Base-by-base conservation (phyloP, 1,140 invertebrate species). In the Drosophila saltans region DNA sequence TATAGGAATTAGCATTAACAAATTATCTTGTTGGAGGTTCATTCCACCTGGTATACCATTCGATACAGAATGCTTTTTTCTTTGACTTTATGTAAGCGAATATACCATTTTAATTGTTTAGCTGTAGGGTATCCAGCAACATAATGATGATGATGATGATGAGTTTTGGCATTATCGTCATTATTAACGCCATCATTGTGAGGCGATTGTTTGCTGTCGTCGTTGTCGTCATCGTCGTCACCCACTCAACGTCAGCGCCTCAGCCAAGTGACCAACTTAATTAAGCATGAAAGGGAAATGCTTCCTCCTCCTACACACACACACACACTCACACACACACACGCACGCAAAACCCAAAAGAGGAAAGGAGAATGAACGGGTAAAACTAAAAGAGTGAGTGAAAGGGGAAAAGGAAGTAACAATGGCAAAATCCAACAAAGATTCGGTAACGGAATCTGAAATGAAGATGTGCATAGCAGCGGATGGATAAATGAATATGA, bases 201-300 rank as follows among this genome's bases (percentile, higher is more conserved):
- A 45, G 60, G 33, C 68, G 61, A 70, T 55, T 70, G 43, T 36
- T 61, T 48, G 26, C 28, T 58, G 36, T 55, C 56, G 55, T 33
- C 62, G 61, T 52, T 58, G 24, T 6, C 72, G 56, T 78, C 63
- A 61, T 76, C 62, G 65, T 70, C 81, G 66, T 80, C 81, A 85
- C 81, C 81, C 81, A 85, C 81, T 85, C 81, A 72, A 81, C 72
- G 71, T 81, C 81, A 85, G 74, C 78, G 81, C 81, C 81, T 72
- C 68, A 75, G 81, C 74, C 74, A 85, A 85, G 81, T 85, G 81
- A 85, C 81, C 81, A 85, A 85, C 81, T 85, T 85, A 85, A 85
- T 85, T 85, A 85, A 85, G 78, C 81, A 69, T 81, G 81, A 85
- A 81, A 85, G 81, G 81, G 75, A 85, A 85, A 85, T 78, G 81